Percentiles rank a stretch among this genome's conserved stretches.
phyloP scores from a whole-genome alignment of 1,140 invertebrate genomes.

The Drosophila chauvacae region DNA sequence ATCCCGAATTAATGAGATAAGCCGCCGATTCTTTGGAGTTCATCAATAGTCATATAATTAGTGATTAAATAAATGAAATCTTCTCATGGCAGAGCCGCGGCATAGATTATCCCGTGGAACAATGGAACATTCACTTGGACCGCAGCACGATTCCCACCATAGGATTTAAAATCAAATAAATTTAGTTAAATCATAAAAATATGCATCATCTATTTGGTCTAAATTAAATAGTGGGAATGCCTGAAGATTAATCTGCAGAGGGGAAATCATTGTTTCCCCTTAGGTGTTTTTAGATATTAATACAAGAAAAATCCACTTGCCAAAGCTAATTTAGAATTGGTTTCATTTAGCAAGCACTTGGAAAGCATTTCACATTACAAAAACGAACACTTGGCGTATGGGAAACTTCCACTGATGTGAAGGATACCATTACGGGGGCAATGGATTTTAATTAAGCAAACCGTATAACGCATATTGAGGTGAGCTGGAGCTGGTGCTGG shows the following conservation, averaged over 20 bases:
- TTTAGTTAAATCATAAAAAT: constrained; percentile 40
- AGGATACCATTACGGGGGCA: constrained; percentile 4
- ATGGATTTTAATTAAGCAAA: constrained; percentile 32
- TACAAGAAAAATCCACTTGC: background rate
- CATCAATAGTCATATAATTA: constrained; percentile 20
- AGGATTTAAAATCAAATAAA: constrained; percentile 41
- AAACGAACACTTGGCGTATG: background rate
- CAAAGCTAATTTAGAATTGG: too few relatives aligned
- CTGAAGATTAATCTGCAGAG: background rate
- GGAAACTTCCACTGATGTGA: constrained; percentile 12
- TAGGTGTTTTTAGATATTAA: background rate
- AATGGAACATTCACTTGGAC: constrained; percentile 33
- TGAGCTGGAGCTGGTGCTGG: background rate
- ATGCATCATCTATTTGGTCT: constrained; percentile 11
- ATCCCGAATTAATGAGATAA: constrained; percentile 21
- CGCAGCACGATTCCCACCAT: constrained; percentile 17
- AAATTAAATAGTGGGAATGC: constrained; percentile 22
- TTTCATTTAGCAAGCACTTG: background rate
- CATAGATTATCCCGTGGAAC: constrained; percentile 20
- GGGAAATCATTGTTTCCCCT: too few relatives aligned
- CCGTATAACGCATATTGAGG: background rate
- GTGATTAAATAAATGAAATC: constrained; percentile 22
- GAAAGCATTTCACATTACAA: background rate
- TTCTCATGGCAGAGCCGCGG: constrained; percentile 6
- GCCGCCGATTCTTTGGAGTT: background rate